These are phyloP conservation scores for Mayetiola destructor DNA, from an alignment of 2,888 invertebrate genomes.

Conservation along the genomic window DNA sequence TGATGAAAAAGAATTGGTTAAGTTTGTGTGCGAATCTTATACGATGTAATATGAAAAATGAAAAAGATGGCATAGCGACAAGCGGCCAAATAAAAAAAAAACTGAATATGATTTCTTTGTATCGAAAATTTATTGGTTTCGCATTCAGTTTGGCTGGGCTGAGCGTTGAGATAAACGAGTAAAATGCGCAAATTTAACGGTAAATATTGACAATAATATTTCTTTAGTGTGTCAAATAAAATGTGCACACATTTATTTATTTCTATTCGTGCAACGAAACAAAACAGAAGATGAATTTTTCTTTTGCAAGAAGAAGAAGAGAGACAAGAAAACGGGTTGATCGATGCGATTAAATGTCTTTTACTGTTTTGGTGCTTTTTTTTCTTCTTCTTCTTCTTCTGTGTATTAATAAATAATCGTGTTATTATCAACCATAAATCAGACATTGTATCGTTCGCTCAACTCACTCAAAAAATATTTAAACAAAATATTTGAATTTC, in stretches of 20 bases:
- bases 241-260: constrained; percentile 4
- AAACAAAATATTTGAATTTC: too few relatives aligned
- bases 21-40: too few relatives aligned
- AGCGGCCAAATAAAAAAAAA: too few relatives aligned
- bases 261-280: not conserved
- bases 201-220: constrained; percentile 12
- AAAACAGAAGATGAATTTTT: too few relatives aligned
- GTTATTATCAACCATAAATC: constrained; percentile 12
- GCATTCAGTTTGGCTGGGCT: too few relatives aligned
- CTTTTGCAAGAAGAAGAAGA: too few relatives aligned
- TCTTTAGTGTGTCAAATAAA: constrained; percentile 1
- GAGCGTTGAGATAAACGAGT: too few relatives aligned
- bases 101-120: not conserved
- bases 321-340: too few relatives aligned
- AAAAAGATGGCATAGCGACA: too few relatives aligned
- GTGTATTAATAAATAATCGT: constrained; percentile 12
- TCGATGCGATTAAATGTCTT: constrained; percentile 4
- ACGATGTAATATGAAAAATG: too few relatives aligned
- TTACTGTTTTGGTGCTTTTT: not conserved
- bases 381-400: not conserved
- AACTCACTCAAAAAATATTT: too few relatives aligned
- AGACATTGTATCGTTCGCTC: constrained; percentile 13
- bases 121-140: not conserved
- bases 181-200: not conserved
- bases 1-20: too few relatives aligned